phyloP scores from a whole-genome alignment of 2,113 vertebrate genomes.

The Arizona elegans region DNA sequence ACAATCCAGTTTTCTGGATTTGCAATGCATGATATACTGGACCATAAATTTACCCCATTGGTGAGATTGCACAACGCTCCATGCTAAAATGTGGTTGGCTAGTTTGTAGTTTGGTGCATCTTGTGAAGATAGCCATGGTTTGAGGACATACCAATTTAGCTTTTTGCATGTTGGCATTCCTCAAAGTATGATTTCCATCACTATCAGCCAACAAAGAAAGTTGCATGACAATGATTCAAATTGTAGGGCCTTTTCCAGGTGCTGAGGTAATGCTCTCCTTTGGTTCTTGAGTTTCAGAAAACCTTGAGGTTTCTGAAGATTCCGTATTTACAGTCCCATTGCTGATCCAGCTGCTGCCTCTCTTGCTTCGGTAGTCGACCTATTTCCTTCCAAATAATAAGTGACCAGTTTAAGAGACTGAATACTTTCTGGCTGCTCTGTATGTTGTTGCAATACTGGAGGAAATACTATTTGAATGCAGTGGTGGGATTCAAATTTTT shows the following conservation, averaged over 20 bases:
- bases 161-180: background rate
- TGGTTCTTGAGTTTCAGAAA: background rate
- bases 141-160: background rate
- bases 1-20: background rate
- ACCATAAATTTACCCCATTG: background rate
- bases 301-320: background rate
- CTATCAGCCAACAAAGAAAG: background rate
- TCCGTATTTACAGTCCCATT: too few relatives aligned
- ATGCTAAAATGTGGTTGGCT: background rate
- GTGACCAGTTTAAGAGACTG: too few relatives aligned
- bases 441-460: too few relatives aligned
- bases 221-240: background rate
- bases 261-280: background rate
- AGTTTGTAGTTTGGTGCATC: background rate
- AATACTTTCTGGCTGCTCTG: too few relatives aligned
- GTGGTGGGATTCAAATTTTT: too few relatives aligned
- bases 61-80: background rate
- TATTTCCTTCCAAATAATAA: too few relatives aligned
- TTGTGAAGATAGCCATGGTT: background rate
- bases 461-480: too few relatives aligned
- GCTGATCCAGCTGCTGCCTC: too few relatives aligned
- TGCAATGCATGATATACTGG: background rate
- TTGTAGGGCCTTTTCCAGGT: background rate
- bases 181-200: background rate
- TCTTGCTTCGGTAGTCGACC: too few relatives aligned